These are phyloP conservation scores for Lasioglossum marginatum DNA, from an alignment of 2,888 invertebrate genomes.

Conservation along the genomic window DNA sequence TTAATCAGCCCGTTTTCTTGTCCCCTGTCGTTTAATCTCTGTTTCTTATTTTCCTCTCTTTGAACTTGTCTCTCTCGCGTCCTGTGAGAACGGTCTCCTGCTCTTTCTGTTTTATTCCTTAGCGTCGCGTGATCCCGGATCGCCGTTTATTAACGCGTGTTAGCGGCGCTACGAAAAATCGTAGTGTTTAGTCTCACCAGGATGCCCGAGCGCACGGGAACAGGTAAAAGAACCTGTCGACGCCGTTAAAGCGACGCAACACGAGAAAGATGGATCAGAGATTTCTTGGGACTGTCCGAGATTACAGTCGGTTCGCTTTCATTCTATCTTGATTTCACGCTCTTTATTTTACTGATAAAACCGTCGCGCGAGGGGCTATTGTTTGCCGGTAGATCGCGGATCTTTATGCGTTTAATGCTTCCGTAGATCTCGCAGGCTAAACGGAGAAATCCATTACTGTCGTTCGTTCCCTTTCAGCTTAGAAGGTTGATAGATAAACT, in stretches of 20 bases:
- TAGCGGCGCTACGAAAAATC: constrained; percentile 13
- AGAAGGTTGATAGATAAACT: no score
- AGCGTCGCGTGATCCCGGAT: not conserved
- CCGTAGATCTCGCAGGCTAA: not conserved
- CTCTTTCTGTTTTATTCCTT: not conserved
- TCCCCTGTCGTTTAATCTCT: constrained; percentile 17
- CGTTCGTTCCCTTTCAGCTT: no score
- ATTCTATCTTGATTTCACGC: not conserved
- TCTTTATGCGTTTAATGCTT: not conserved
- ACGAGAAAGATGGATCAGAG: not conserved
- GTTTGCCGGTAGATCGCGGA: not conserved
- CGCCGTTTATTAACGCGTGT: constrained; percentile 4
- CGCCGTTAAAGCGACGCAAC: not conserved
- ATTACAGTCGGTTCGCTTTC: not conserved
- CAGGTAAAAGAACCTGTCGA: not conserved
- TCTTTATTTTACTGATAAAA: not conserved
- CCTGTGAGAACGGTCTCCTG: not conserved
- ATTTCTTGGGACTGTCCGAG: not conserved
- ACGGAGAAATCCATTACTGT: no score
- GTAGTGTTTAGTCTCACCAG: not conserved
- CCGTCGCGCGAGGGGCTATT: not conserved
- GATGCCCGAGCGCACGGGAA: not conserved
- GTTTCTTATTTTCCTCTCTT: not conserved
- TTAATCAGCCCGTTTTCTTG: constrained; percentile 33
- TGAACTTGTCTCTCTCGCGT: not conserved